Conservation (phyloP, 2,113 vertebrate species). For the Xiphorhynchus elegans region DNA sequence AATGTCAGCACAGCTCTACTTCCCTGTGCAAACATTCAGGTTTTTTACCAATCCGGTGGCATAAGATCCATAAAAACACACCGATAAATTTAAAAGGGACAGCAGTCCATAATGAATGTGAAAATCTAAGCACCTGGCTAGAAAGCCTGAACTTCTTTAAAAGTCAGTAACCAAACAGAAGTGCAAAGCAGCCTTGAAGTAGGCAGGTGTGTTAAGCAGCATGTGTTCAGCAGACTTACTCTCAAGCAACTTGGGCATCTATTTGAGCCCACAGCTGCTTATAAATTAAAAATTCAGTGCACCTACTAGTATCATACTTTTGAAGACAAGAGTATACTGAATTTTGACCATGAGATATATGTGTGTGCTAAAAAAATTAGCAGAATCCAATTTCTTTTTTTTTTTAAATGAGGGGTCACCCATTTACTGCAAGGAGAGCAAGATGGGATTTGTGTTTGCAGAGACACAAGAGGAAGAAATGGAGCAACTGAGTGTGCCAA, state of each 20-base stretch:
- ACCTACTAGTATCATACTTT: background rate
- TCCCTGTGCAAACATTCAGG: background rate
- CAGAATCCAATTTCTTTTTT: background rate
- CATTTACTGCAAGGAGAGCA: background rate
- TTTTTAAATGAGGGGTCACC: background rate
- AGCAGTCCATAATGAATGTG: background rate
- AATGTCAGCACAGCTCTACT: background rate
- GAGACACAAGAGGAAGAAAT: background rate
- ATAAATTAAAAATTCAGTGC: background rate
- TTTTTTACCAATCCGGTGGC: background rate
- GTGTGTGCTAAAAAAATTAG: background rate
- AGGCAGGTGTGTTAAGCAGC: background rate
- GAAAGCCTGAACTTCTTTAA: background rate
- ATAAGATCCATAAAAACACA: background rate
- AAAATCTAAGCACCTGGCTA: background rate
- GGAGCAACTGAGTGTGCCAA: background rate
- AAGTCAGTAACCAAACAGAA: background rate
- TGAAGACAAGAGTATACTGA: background rate
- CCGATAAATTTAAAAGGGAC: background rate
- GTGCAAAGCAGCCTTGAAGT: background rate
- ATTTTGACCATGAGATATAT: background rate
- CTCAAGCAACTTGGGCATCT: background rate
- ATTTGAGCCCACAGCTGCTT: background rate
- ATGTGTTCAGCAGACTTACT: background rate
- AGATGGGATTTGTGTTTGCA: background rate